Conservation (phyloP, 1,140 invertebrate genomes). For the Mylabris phalerata region DNA sequence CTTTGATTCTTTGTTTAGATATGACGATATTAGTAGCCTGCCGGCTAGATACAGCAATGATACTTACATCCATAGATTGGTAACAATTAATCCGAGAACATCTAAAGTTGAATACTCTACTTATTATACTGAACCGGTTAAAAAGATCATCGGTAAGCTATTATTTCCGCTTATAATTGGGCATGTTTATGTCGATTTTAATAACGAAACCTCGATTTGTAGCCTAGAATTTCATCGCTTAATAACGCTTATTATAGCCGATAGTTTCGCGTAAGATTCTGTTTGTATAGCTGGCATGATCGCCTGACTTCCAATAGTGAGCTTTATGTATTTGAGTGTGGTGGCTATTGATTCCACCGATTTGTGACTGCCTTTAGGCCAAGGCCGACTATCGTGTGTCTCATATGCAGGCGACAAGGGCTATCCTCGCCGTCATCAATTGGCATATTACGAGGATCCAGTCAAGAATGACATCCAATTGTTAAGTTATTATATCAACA, state of each 20-base stretch:
- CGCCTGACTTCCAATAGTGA: background rate
- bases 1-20: conserved; percentile 19
- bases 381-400: conserved; percentile 68
- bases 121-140: conserved; percentile 57
- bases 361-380: conserved; percentile 43
- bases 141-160: conserved; percentile 53
- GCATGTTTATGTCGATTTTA: background rate
- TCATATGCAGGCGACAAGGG: conserved; percentile 69
- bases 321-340: background rate
- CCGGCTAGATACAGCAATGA: conserved; percentile 52
- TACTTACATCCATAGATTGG: conserved; percentile 55
- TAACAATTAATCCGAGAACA: conserved; percentile 48
- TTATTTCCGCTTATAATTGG: background rate
- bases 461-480: conserved; percentile 41
- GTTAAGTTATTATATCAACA: conserved; percentile 42
- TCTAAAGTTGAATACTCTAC: conserved; percentile 50
- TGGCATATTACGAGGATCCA: conserved; percentile 53
- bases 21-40: conserved; percentile 41
- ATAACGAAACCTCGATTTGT: background rate
- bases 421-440: conserved; percentile 62
- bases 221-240: background rate
- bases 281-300: no score
- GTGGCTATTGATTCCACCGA: background rate
- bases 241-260: background rate
- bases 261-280: no score